Base-by-base conservation (phyloP, 2,888 invertebrate species). In the Polietes domitor region DNA sequence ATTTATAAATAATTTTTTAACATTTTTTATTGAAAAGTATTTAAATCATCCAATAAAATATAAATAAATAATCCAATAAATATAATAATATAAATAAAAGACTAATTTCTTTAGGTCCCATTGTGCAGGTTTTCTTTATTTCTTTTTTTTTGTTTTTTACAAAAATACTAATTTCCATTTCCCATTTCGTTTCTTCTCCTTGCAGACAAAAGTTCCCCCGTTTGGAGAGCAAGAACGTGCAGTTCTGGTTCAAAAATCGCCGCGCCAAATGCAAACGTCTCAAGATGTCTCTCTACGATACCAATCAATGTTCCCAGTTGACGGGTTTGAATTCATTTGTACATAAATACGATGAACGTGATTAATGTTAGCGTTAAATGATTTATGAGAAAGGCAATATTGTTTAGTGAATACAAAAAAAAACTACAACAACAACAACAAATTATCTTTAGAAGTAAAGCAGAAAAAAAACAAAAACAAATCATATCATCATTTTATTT, bases 211-310 rank as follows among this genome's bases (percentile, higher is more conserved):
- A 99, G 93, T 99, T 99, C 92, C 99, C 99, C 0, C 96, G 98
- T n/a, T 94, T 99, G 85, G 99, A 99, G 92, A 98, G 99, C 58
- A 99, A 99, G 93, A 99, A 99, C 92, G 99, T 99, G 87, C 99
- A 99, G 93, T 98, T 99, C 92, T 99, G 99, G 99, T 99, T 99
- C 93, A 99, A 99, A 92, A 99, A 99, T 92, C 96, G 99, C 58
- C 94, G 99, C 80, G 99, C 99, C 88, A 99, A 99, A 93, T 98
- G 98, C 92, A 99, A 99, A 93, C 94, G 99, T 82, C 94, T 99
- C 90, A 97, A 98, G 93, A 97, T 97, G 96, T 96, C 97, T 0
- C 92, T 97, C 58, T 97, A 96, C 90, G 97, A 97, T 89, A 89
- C 90, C 81, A 89, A 91, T 28, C 92, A 91, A 78, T 91, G 92